Evolutionary conservation across 2,113 vertebrate species (phyloP), one percentile per base, ranked within the genome.

Genomic region (Loxodonta africana): DNA sequence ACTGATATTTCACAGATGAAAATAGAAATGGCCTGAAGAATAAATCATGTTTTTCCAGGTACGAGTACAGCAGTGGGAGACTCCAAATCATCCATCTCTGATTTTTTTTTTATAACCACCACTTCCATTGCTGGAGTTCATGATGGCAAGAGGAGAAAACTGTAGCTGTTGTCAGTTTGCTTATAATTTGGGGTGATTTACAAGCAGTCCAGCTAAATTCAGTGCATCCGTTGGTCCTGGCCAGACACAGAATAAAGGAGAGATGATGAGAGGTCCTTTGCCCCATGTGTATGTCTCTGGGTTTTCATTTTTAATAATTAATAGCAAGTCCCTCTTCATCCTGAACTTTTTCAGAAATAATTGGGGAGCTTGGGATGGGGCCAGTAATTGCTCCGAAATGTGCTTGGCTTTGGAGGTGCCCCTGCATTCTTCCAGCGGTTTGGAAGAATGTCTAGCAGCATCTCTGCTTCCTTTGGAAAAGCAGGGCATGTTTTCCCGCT

Each of bases 321-420:
- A 94, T 91, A 81, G 83, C 26, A 48, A 5, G 74, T 96, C 88
- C 83, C 96, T 84, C 67, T 83, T 94, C 30, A 57, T 86, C 89
- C 3, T 26, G 73, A 63, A 48, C n/a, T 92, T 94, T 97, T 95
- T 92, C 85, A 85, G 86, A 97, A 98, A 95, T 96, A 96, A 95
- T 85, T 84, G 46, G 77, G 18, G 51, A 46, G 25, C 48, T 93
- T 88, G 83, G 44, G 89, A 6, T 15, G 44, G 44, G 95, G 80
- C 88, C 95, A 86, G 63, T 97, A 83, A 92, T 95, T 94, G 28
- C 83, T 81, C 7, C 41, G 77, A 62, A 4, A 10, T 71, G 6
- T 90, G 77, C 91, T 62, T 89, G 23, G 44, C 89, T 15, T 57
- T 33, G 9, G 94, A 91, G 82, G 44, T 0, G 0, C 82, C 30